Conservation (phyloP, 2,113 vertebrate species). For the Peromyscus maniculatus region DNA sequence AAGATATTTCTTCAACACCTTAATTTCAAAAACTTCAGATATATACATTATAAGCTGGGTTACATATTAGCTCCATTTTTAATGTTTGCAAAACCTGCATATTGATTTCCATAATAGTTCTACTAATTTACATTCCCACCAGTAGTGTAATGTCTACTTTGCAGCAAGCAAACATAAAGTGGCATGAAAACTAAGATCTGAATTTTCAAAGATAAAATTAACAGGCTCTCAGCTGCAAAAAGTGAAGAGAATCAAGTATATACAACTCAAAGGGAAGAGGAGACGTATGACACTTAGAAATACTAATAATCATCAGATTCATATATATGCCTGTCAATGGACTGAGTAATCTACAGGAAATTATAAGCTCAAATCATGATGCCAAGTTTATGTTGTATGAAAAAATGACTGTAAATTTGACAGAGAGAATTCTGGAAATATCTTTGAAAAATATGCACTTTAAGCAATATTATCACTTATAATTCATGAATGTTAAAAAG, state of each 20-base stretch:
- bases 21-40: background rate
- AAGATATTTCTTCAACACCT: background rate
- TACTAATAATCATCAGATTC: background rate
- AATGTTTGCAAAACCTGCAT: background rate
- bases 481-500: background rate
- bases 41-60: background rate
- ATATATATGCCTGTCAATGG: background rate
- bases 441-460: background rate
- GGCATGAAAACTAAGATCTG: background rate
- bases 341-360: background rate
- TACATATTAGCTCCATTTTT: background rate
- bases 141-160: background rate
- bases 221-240: background rate
- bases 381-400: background rate
- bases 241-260: background rate
- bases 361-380: background rate
- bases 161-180: background rate
- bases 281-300: background rate
- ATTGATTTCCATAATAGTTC: background rate
- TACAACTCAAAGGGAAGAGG: background rate
- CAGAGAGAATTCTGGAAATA: background rate
- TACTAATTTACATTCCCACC: background rate
- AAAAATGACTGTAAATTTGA: background rate
- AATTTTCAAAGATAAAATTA: background rate
- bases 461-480: background rate